Evolutionary conservation across 2,888 invertebrate species (phyloP), one percentile per base, ranked within the genome.

Genomic region (Odontothrips loti): DNA sequence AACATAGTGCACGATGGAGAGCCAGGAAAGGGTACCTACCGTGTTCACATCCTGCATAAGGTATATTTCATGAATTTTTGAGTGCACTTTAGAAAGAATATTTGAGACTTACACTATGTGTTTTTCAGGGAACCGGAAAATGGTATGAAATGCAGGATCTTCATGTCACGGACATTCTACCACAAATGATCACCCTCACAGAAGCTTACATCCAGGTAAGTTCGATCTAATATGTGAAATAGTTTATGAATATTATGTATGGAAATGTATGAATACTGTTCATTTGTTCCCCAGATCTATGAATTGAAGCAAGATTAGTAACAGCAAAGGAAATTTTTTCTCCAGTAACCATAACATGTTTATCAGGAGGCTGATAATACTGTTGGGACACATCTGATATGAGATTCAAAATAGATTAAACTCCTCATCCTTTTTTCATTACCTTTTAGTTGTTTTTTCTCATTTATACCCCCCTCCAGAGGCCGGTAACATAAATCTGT

Each of bases 1-100:
- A 99, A 99, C 87, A 96, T 99, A 83, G 96, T 99, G 0, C 99
- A 99, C 86, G 99, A 99, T 86, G 99, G 99, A 0, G 96, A 97
- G 84, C 98, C 98, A 0, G 91, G 91, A 58, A 96, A 96, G 86
- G 99, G 99, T 17, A 85, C 85, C 1, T 85, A 85, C 82, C 82
- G 85, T 43, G 85, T 85, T 20, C 85, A 85, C 78, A 83, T 85
- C 10, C 82, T 85, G n/a, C 85, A 85, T 80, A 90, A 90, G 87
- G 91, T 91, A 84, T 84, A 15, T 23, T 2, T 48, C 75, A 58
- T n/a, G 51, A 27, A 43, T 3, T 68, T 75, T 27, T 27, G 9
- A 68, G 12, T 2, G 15, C 20, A 0, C 23, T 10, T 12, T 0
- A 75, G 27, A 8, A 9, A 23, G 10, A 20, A 8, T 75, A 12